Base-by-base conservation (phyloP, 2,113 vertebrate species). In the Clarias magur region DNA sequence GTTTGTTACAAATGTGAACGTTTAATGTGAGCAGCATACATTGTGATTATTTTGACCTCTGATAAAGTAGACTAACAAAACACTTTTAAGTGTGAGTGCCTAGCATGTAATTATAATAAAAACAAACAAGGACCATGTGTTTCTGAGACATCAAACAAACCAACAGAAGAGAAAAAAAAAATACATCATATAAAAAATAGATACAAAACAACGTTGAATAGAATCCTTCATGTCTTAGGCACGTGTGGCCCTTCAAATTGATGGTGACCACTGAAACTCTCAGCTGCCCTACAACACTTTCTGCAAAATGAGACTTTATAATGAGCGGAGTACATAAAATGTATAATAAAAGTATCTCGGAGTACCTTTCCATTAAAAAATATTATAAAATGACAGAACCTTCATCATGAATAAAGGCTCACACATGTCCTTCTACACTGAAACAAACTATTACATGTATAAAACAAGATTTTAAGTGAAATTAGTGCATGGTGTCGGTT, bases 161-260 rank as follows among this genome's bases (percentile, higher is more conserved):
- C 68, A 89, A 90, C 93, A 92, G 86, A 91, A 92, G 12, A 84
- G 53, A 78, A 73, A 38, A 68, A 84, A 25, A 38, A 68, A 85
- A 15, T 59, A 85, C 68, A 83, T 63, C 91, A 94, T 89, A 93
- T 92, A 67, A 94, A 95, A 94, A 87, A 88, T 63, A 89, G 75
- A 91, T 89, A 92, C 56, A 88, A 90, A 88, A 84, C 81, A 72
- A 92, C 91, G 94, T 56, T 67, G 89, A 89, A 90, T 89, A 92
- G 89, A 93, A 96, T 97, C 97, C 97, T 98, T 98, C 97, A 97
- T 97, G 96, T 94, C 95, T 94, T 95, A 98, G 98, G 98, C 97
- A 99, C 98, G 98, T 97, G 91, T 94, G 91, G 93, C 89, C 92
- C 87, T 88, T 91, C 54, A 87, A 93, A 85, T 82, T 89, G 90